Base-by-base conservation (phyloP, 1,140 invertebrate species). In the Ruditapes philippinarum region DNA sequence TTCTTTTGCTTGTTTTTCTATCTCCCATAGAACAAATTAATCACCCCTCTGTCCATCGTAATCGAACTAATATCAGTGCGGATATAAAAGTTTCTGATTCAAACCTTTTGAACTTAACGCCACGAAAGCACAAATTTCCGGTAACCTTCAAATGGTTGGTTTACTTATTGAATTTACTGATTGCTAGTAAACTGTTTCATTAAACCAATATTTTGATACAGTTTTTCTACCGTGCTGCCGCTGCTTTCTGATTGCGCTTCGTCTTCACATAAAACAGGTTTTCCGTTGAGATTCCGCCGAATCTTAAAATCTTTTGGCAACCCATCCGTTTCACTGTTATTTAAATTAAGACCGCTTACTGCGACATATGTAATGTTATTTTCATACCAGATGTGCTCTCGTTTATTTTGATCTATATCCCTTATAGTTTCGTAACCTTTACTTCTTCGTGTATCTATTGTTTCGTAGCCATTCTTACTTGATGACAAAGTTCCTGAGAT, bases 181-280 rank as follows among this genome's bases (percentile, higher is more conserved):
- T 28, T 70, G 14, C 65, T 28, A 7, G 82, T 76, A 42, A 40
- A 62, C 25, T 62, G 22, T 42, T 78, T 86, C 33, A 76, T 51
- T 31, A 78, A n/a, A 45, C 84, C 74, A 19, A 78, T 86, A 31
- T 78, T 78, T 78, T 76, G 19, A 65, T 76, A 78, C 0, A 76
- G 38, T 45, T 57, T 76, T 86, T 78, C 70, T 17, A 51, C 49
- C n/a, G 70, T 45, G 11, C 54, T 60, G 0, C 36, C 12, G 9
- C 42, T 62, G 33, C 40, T 42, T 19, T 45, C 70, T 62, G n/a
- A 60, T 19, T 68, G 14, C 25, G 38, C 51, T 31, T 84, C 28
- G 14, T 9, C 17, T 4, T 36, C 49, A 54, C 9, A 22, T 9
- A 60, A 28, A 65, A 49, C 42, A 7, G 74, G 76, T n/a, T 49